Base-by-base conservation (phyloP, 2,888 invertebrate species). In the Drosophila fungiperda region DNA sequence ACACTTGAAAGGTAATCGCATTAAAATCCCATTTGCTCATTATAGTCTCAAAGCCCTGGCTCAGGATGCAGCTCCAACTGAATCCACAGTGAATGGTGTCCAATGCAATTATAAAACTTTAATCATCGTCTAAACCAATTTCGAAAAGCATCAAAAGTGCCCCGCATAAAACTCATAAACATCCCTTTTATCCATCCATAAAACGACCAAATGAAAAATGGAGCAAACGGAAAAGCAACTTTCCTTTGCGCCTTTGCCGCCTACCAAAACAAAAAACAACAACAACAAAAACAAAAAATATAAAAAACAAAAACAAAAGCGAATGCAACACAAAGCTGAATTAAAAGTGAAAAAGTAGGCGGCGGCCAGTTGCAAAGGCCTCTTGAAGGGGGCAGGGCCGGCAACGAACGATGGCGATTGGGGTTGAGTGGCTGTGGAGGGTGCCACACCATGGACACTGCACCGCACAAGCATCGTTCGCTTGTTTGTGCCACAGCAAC, bases 321-420 rank as follows among this genome's bases (percentile, higher is more conserved):
- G 9, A 26, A 48, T 23, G n/a, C 29, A 49, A 48, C 35, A 79
- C 63, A 80, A 79, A 66, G 81, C 78, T 12, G 65, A 70, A 71
- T 77, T 73, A 77, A 79, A 79, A 79, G 81, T 80, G 79, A 79
- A 77, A 77, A 80, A 79, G 74, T 73, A 77, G 81, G 64, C 80
- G 81, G 64, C 80, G 81, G 78, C 77, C 69, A 69, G 69, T 63
- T 73, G 65, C 55, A 55, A 62, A 76, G 63, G 60, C 73, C 80
- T 70, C 69, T 76, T 23, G 59, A 63, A n/a, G n/a, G 53, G 20
- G 15, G 52, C 12, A 33, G 33, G 33, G 20, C 15, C 15, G 57
- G 64, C 73, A 54, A 17, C 57, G 8, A 23, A 36, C 54, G 32
- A 15, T 36, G 38, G 38, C n/a, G 23, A 71, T 75, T 76, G 60